Conservation (phyloP, 1,140 invertebrate species). For the Diachasma alloeum region DNA sequence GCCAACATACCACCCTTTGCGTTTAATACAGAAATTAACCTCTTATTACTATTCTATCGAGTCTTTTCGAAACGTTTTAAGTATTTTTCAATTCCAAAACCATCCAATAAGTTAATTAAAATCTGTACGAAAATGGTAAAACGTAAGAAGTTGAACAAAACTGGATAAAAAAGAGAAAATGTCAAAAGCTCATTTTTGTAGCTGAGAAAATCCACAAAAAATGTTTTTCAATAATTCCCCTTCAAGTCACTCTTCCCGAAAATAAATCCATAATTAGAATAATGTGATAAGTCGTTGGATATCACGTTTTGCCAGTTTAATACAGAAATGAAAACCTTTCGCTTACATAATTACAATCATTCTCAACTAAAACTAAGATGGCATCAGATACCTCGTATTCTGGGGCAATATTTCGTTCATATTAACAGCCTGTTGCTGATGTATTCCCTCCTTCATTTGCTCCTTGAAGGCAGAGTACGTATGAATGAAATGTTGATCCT, state of each 20-base stretch:
- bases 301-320: not conserved
- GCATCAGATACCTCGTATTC: conserved; percentile 63
- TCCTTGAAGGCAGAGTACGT: conserved; percentile 58
- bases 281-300: not conserved
- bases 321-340: not conserved
- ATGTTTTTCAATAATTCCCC: not conserved
- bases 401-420: conserved; percentile 62
- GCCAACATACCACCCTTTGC: no score
- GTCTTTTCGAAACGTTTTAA: no score
- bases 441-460: conserved; percentile 51
- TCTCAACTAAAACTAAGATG: conserved; percentile 51
- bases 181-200: no score
- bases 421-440: conserved; percentile 58
- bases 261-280: not conserved
- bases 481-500: conserved; percentile 55
- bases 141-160: not conserved
- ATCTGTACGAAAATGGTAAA: not conserved
- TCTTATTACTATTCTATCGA: no score
- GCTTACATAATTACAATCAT: not conserved
- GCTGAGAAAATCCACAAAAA: no score
- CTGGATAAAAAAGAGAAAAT: not conserved
- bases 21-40: no score
- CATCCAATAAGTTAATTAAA: no score
- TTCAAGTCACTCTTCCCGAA: no score
- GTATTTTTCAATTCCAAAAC: no score